Evolutionary conservation across 2,888 invertebrate species (phyloP).

Genomic region (Hofmannophila pseudospretella): DNA sequence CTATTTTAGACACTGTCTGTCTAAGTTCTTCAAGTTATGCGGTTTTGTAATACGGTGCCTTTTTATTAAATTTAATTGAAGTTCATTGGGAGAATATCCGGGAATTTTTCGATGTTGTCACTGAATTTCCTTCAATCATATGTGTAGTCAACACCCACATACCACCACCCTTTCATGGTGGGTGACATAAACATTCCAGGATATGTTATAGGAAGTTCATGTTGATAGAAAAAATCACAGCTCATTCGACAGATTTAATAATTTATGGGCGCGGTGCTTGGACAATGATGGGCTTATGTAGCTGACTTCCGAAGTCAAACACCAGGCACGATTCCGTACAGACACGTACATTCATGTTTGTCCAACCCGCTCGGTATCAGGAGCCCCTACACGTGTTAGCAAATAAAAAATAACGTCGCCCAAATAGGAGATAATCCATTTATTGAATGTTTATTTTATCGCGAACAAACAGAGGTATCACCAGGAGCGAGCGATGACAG

Average conservation of each 20-base stretch:
- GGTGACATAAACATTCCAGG: too few relatives aligned
- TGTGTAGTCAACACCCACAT: too few relatives aligned
- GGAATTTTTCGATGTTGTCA: too few relatives aligned
- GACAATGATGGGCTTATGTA: neutral
- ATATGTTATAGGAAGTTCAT: too few relatives aligned
- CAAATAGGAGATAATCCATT: constrained; percentile 59
- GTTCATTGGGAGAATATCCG: too few relatives aligned
- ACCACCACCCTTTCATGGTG: too few relatives aligned
- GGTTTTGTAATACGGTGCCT: too few relatives aligned
- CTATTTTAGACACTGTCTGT: too few relatives aligned
- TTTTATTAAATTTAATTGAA: too few relatives aligned
- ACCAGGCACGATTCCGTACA: neutral
- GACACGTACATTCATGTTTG: neutral
- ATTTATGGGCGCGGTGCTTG: neutral
- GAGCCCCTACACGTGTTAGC: constrained; percentile 50
- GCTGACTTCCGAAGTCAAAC: constrained; percentile 2
- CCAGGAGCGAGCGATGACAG: constrained; percentile 34
- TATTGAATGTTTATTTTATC: constrained; percentile 51
- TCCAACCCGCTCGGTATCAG: constrained; percentile 6
- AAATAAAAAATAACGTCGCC: constrained; percentile 36
- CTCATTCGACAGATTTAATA: neutral
- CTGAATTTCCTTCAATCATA: too few relatives aligned
- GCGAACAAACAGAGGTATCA: constrained; percentile 28
- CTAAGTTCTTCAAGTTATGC: too few relatives aligned
- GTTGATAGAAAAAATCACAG: too few relatives aligned